phyloP scores from a whole-genome alignment of 2,888 invertebrate species.

The Busseola fusca region DNA sequence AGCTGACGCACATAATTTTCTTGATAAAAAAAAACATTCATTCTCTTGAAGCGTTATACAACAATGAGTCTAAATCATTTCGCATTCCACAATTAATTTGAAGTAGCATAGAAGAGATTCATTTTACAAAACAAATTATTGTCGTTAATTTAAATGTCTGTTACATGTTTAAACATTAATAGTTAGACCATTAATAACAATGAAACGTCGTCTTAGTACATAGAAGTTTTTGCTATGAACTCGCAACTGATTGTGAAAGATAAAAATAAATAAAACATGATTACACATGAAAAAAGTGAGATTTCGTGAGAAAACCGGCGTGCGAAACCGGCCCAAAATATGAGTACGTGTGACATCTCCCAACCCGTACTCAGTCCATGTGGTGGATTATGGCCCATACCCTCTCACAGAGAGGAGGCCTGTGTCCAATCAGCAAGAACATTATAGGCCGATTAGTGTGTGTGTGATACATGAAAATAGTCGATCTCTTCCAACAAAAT shows the following conservation, averaged over 20 bases:
- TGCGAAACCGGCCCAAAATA: too few species aligned
- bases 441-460: too few species aligned
- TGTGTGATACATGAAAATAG: too few species aligned
- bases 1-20: too few species aligned
- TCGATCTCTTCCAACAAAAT: conserved; percentile 7
- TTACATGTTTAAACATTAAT: neutral
- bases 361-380: too few species aligned
- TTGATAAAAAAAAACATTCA: neutral
- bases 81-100: neutral
- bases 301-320: too few species aligned
- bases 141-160: conserved; percentile 3
- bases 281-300: neutral
- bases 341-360: too few species aligned
- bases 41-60: too few species aligned
- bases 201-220: neutral
- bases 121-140: neutral
- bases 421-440: too few species aligned
- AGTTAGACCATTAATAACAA: conserved; percentile 14
- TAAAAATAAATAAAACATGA: neutral
- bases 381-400: too few species aligned
- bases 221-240: neutral
- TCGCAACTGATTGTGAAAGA: neutral
- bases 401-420: too few species aligned
- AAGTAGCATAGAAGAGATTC: neutral
- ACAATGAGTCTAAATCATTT: neutral